Percentiles rank a stretch among this genome's conserved stretches.
phyloP scores from a whole-genome alignment of 2,113 vertebrate genomes.

The Brachyistius frenatus region DNA sequence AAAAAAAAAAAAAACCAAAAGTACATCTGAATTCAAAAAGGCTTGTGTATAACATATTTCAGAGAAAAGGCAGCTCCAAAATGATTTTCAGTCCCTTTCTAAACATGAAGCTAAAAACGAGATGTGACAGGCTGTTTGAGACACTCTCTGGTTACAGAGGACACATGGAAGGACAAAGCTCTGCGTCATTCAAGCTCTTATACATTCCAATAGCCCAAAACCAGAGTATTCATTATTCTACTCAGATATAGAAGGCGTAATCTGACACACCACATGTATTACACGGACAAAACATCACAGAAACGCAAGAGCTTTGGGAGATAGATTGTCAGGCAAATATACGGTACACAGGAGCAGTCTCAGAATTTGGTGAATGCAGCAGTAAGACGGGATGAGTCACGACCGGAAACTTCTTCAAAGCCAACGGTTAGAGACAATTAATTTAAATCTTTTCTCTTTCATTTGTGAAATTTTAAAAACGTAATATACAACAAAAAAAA shows the following conservation, averaged over 20 bases:
- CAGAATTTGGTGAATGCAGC: slow-evolving; percentile 28
- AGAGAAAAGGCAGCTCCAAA: slow-evolving; percentile 16
- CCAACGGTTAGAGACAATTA: background rate
- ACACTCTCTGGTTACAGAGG: slow-evolving; percentile 58
- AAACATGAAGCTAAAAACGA: slow-evolving; percentile 32
- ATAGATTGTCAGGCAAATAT: slow-evolving; percentile 80
- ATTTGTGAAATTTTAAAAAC: slow-evolving; percentile 24
- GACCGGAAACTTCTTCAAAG: background rate
- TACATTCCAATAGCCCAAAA: slow-evolving; percentile 10
- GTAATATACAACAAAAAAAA: background rate
- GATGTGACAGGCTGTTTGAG: slow-evolving; percentile 32
- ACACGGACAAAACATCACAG: slow-evolving; percentile 68
- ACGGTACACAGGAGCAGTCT: slow-evolving; percentile 16
- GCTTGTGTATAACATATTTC: slow-evolving; percentile 18
- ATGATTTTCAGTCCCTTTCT: slow-evolving; percentile 14
- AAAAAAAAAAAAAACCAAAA: slow-evolving; percentile 8
- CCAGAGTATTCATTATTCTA: background rate
- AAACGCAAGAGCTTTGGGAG: slow-evolving; percentile 37
- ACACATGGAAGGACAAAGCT: slow-evolving; percentile 17
- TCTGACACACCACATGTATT: slow-evolving; percentile 32
- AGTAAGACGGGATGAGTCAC: slow-evolving; percentile 9
- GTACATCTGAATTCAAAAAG: slow-evolving; percentile 27
- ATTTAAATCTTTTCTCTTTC: background rate
- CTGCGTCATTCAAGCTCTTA: slow-evolving; percentile 17
- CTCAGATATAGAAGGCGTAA: slow-evolving; percentile 22